These are phyloP conservation scores for Orientallactaga sibirica DNA, from an alignment of 2,797 vertebrate genomes.

Conservation along the genomic window DNA sequence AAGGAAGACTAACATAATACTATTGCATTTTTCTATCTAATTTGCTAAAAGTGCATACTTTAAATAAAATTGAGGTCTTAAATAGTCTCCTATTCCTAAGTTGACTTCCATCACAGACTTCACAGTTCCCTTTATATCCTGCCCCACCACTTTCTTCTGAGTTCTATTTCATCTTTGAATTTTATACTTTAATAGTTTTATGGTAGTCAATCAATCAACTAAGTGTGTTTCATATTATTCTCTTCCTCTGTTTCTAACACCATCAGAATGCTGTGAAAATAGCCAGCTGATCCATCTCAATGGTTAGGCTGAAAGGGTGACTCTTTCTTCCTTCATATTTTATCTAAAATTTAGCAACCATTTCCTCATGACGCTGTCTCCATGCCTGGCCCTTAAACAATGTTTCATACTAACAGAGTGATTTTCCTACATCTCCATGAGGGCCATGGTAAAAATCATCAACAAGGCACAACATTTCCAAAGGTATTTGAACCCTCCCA, in stretches of 20 bases:
- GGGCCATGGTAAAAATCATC: background rate
- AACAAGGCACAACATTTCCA: background rate
- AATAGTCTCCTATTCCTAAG: accelerated
- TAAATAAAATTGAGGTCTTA: background rate
- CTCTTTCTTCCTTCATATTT: background rate
- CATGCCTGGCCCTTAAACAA: background rate
- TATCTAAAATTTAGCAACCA: accelerated
- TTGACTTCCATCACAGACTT: background rate
- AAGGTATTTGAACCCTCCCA: background rate
- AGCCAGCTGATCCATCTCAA: background rate
- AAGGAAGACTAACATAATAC: background rate
- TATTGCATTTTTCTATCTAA: background rate
- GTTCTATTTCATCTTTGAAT: background rate
- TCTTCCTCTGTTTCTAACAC: background rate
- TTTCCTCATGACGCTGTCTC: background rate
- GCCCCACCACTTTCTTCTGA: background rate
- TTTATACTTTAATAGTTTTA: background rate
- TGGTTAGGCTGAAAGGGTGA: accelerated
- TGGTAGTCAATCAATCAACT: background rate
- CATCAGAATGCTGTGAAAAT: background rate
- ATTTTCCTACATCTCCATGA: background rate
- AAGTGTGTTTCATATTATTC: background rate
- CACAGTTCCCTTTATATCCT: background rate
- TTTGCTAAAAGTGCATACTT: background rate
- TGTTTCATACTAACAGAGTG: background rate